Evolutionary conservation across 1,140 invertebrate species (phyloP).

Genomic region (Pseudoatta argentina): DNA sequence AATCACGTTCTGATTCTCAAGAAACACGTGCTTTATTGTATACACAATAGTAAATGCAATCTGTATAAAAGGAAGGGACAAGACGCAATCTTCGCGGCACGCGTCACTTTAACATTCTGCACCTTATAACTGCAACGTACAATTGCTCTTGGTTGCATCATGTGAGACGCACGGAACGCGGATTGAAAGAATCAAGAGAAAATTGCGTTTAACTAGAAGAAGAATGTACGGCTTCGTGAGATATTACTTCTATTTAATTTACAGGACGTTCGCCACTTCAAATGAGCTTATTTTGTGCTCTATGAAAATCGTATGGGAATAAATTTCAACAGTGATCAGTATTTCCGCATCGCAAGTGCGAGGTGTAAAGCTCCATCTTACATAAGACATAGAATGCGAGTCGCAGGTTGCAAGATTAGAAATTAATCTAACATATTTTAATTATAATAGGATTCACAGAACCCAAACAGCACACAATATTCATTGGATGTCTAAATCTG

Average conservation of each 20-base stretch:
- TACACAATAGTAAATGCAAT: conserved; percentile 79
- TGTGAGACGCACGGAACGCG: not conserved
- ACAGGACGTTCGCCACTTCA: not conserved
- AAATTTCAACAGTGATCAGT: not conserved
- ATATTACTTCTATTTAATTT: conserved; percentile 13
- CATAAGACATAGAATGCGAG: no score
- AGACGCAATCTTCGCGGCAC: conserved; percentile 53
- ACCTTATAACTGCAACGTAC: conserved; percentile 5
- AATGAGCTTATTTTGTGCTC: not conserved
- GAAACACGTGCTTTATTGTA: conserved; percentile 68
- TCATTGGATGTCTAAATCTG: no score
- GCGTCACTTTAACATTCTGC: conserved; percentile 64
- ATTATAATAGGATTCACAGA: no score
- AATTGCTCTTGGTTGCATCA: conserved; percentile 55
- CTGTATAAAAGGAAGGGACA: conserved; percentile 64
- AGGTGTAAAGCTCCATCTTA: not conserved
- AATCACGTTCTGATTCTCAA: conserved; percentile 82
- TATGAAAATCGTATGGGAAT: not conserved
- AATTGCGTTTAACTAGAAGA: not conserved
- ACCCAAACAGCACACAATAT: no score
- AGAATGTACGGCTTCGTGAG: not conserved
- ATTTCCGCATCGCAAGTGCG: conserved; percentile 5
- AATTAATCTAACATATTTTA: no score
- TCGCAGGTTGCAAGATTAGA: no score
- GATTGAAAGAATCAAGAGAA: conserved; percentile 10